Evolutionary conservation across 1,140 invertebrate genomes (phyloP).

Genomic region (Hydropsyche tenuis): DNA sequence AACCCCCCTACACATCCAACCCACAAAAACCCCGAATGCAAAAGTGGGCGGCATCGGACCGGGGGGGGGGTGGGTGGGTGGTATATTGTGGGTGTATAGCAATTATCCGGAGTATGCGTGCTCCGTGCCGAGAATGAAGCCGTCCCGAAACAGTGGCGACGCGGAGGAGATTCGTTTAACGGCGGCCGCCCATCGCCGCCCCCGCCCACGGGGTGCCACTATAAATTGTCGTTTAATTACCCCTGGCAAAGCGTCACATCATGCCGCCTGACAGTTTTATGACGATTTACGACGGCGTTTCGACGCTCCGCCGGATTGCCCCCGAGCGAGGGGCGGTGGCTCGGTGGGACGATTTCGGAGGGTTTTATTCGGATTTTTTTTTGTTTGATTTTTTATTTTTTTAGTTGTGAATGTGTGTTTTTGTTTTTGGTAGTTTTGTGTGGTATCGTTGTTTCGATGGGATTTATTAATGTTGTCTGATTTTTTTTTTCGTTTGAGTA

Average conservation of each 20-base stretch:
- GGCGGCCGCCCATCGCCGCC: no score
- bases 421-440: no score
- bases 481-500: no score
- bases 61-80: not conserved
- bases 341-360: constrained; percentile 7
- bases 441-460: no score
- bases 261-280: constrained; percentile 73
- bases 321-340: constrained; percentile 34
- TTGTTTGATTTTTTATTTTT: constrained; percentile 1
- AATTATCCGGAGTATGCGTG: constrained; percentile 44
- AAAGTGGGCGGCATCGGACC: not conserved
- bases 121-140: constrained; percentile 43
- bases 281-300: constrained; percentile 72
- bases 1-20: no score
- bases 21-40: no score
- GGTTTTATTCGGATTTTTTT: not conserved
- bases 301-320: constrained; percentile 58
- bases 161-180: constrained; percentile 50
- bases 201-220: constrained; percentile 52
- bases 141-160: constrained; percentile 40
- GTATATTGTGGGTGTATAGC: constrained; percentile 24
- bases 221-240: constrained; percentile 75
- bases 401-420: no score
- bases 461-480: no score
- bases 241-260: constrained; percentile 70